phyloP scores from a whole-genome alignment of 2,797 vertebrate species.

The Hylomyscus alleni region DNA sequence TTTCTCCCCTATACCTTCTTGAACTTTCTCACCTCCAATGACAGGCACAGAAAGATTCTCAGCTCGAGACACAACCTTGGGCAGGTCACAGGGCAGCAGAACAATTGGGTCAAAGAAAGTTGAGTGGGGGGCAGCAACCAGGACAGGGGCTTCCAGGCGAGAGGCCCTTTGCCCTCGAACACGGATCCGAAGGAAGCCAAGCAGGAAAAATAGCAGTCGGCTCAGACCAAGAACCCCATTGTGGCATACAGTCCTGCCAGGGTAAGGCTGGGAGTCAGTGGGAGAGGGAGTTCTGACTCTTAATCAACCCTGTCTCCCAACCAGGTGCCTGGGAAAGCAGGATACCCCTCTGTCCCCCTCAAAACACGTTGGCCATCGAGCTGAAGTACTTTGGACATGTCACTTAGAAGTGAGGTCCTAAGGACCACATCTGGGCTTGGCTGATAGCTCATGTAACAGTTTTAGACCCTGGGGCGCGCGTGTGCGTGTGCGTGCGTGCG shows the following conservation, averaged over 20 bases:
- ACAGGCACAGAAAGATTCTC: slow-evolving; percentile 94
- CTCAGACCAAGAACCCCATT: slow-evolving; percentile 89
- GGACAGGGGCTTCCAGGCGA: slow-evolving; percentile 92
- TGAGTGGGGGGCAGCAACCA: slow-evolving; percentile 95
- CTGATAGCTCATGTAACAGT: neutral
- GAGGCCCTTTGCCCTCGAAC: slow-evolving; percentile 92
- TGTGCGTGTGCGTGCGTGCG: neutral
- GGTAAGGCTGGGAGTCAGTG: slow-evolving; percentile 66
- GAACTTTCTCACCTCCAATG: slow-evolving; percentile 93
- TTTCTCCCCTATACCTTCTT: neutral
- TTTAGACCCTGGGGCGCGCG: neutral
- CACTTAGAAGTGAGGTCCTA: neutral
- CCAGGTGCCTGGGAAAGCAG: slow-evolving; percentile 1
- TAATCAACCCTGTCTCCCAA: neutral
- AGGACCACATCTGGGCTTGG: slow-evolving; percentile 28
- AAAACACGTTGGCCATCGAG: neutral
- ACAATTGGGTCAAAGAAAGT: slow-evolving; percentile 94
- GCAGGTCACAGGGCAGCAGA: slow-evolving; percentile 89
- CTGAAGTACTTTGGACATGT: neutral
- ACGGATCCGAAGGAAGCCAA: slow-evolving; percentile 93
- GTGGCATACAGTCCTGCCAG: slow-evolving; percentile 89
- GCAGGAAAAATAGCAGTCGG: slow-evolving; percentile 91
- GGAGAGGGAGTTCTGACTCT: neutral
- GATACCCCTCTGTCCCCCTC: neutral
- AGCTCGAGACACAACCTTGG: slow-evolving; percentile 93